phyloP scores from a whole-genome alignment of 2,113 vertebrate species.

The Acrocephalus kingi region DNA sequence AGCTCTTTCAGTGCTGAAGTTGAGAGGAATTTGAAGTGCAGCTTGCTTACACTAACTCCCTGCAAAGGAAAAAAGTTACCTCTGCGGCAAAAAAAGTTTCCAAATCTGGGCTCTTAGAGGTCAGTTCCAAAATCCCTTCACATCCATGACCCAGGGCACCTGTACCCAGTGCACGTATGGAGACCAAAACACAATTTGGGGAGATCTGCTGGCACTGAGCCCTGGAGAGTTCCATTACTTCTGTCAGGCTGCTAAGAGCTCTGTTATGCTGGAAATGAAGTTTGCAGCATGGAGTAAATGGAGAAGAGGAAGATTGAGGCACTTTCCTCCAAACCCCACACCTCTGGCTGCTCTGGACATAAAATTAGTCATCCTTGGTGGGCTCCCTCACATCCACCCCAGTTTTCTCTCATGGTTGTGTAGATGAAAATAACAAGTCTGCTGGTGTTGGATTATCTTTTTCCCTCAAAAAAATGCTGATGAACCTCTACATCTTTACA shows the following conservation, averaged over 20 bases:
- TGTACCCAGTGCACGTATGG: neutral
- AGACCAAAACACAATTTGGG: accelerated
- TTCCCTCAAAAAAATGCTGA: neutral
- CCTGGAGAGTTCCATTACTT: neutral
- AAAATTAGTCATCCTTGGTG: neutral
- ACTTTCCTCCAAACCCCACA: neutral
- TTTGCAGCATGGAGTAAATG: neutral
- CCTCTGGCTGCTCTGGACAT: neutral
- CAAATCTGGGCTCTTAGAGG: neutral
- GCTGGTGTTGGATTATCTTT: neutral
- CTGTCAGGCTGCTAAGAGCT: neutral
- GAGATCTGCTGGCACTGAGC: neutral
- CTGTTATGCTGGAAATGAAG: neutral
- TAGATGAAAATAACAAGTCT: neutral
- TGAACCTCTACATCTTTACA: neutral
- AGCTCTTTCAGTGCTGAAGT: accelerated
- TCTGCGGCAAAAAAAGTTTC: neutral
- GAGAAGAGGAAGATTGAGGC: neutral
- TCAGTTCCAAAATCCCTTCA: neutral
- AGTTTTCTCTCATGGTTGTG: neutral
- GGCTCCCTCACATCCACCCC: neutral
- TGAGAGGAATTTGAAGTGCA: neutral
- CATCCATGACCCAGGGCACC: neutral
- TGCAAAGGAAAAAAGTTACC: neutral
- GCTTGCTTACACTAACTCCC: neutral